Conservation (phyloP, 2,113 vertebrate genomes). For the Carassius carassius region DNA sequence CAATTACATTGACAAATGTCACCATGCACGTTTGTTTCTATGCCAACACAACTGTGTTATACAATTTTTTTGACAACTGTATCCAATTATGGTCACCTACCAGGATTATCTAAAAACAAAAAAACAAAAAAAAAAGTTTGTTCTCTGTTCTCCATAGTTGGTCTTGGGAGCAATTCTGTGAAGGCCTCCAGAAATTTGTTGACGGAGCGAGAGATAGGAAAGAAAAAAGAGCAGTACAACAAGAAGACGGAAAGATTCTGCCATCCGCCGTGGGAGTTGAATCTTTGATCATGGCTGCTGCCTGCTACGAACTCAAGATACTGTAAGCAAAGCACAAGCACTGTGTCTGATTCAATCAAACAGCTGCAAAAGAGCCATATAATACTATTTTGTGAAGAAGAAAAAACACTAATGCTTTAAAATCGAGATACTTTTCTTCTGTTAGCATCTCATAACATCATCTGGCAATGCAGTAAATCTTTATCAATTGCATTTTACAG, state of each 20-base stretch:
- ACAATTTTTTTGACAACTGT: not conserved
- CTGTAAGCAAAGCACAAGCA: slow-evolving; percentile 44
- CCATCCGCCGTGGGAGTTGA: slow-evolving; percentile 50
- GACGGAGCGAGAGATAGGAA: slow-evolving; percentile 6
- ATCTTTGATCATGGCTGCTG: slow-evolving; percentile 54
- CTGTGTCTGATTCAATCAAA: slow-evolving; percentile 18
- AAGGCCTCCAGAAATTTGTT: slow-evolving; percentile 34
- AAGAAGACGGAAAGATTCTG: slow-evolving; percentile 21
- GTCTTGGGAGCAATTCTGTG: slow-evolving; percentile 26
- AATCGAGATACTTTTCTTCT: slow-evolving; percentile 10
- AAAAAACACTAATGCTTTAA: slow-evolving; percentile 18
- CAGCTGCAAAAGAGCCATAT: slow-evolving; percentile 23
- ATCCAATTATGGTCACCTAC: slow-evolving; percentile 35
- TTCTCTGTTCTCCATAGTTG: slow-evolving; percentile 22
- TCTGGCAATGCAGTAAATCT: not conserved
- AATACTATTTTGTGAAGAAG: slow-evolving; percentile 22
- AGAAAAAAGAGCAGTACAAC: slow-evolving; percentile 9
- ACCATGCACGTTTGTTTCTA: not conserved
- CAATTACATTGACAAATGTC: slow-evolving; percentile 12
- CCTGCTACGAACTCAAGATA: slow-evolving; percentile 45
- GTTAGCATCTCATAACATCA: not conserved
- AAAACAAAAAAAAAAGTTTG: not conserved
- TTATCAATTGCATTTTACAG: not conserved
- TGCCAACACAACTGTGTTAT: not conserved
- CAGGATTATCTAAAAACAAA: not conserved